Base-by-base conservation (phyloP, 2,888 invertebrate genomes). In the Brachyopa scutellaris region DNA sequence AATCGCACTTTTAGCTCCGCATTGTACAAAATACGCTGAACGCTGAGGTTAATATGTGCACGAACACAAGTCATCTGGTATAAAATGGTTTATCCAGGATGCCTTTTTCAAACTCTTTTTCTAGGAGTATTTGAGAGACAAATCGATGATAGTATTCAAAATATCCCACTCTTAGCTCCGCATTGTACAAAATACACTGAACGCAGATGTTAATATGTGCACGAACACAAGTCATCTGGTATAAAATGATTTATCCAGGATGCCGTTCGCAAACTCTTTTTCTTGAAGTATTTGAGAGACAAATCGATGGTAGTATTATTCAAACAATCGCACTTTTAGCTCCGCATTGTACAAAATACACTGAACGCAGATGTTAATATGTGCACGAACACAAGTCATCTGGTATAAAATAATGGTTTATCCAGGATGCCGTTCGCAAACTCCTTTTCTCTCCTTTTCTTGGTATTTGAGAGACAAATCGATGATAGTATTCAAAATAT, bases 91-190 rank as follows among this genome's bases (percentile, higher is more conserved):
- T 79, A 78, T 59, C 55, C 74, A 77, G 67, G 51, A 67, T 83
- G 77, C 72, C 70, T 70, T 72, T 83, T 29, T 47, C 38, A 21
- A 26, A 17, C 38, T 23, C 45, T 73, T 61, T n/a, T 42, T 74
- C n/a, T 85, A 1, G 85, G 85, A 87, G 85, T 19, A 42, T 84
- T 84, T 85, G 85, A 86, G 85, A 86, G 85, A 86, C 74, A 84
- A 45, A 70, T 72, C 47, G 26, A 42, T 15, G 9, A n/a, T n/a
- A 5, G 3, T 21, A n/a, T 36, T 36, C 36, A 42, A 55, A 84
- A 42, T 73, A 84, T 84, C 85, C 83, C 85, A 86, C 85, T 86
- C 86, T 82, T 85, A 59, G 69, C 86, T 86, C 86, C 85, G 49
- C n/a, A n/a, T n/a, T n/a, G n/a, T n/a, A n/a, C n/a, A n/a, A n/a